Evolutionary conservation across 2,797 vertebrate species (phyloP).

Genomic region (Danio kyathit): DNA sequence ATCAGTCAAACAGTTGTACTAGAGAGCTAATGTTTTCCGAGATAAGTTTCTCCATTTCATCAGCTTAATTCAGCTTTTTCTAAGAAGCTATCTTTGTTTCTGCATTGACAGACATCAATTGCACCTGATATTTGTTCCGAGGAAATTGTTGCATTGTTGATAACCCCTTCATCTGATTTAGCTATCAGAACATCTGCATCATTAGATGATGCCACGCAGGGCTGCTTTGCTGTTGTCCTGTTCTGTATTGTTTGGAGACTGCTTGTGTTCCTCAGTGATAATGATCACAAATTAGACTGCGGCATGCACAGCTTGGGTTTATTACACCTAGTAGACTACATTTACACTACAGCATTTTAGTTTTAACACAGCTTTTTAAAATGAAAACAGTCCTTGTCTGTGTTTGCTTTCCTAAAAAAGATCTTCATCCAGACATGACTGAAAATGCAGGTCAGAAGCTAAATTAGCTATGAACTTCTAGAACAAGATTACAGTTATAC

Average conservation of each 20-base stretch:
- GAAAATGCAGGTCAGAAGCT: no score
- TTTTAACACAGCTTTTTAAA: no score
- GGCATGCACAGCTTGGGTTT: neutral
- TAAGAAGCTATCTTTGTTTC: neutral
- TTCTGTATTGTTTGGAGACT: slow-evolving; percentile 4
- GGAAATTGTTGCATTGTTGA: neutral
- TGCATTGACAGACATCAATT: slow-evolving; percentile 7
- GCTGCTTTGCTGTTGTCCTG: neutral
- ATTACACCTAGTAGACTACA: neutral
- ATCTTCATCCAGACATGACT: no score
- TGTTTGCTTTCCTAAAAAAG: no score
- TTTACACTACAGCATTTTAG: no score
- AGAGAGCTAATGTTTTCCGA: neutral
- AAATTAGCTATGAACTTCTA: no score
- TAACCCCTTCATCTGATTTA: neutral
- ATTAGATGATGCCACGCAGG: neutral
- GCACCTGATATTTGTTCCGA: neutral
- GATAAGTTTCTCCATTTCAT: neutral
- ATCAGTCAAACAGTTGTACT: neutral
- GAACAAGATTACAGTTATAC: no score
- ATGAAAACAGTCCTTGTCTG: no score
- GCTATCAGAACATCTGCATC: slow-evolving; percentile 24
- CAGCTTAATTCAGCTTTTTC: slow-evolving; percentile 4
- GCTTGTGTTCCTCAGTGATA: neutral
- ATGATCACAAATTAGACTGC: neutral